phyloP scores from a whole-genome alignment of 1,140 invertebrate genomes.

The Piezodorus guildinii region DNA sequence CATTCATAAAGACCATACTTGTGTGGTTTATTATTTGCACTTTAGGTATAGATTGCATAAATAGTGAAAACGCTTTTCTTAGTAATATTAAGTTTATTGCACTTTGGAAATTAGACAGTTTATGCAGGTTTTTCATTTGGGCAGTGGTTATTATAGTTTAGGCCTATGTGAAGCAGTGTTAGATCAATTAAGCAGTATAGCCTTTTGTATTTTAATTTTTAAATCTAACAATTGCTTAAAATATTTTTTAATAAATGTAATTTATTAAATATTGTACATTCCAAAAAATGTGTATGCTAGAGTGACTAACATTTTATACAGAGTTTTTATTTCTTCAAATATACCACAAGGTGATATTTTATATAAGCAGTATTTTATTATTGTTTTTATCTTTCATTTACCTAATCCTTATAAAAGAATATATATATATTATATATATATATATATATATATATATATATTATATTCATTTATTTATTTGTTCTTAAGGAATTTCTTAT shows the following conservation, averaged over 20 bases:
- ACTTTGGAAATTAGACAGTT: background rate
- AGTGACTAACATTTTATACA: slow-evolving; percentile 7
- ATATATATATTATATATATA: too few relatives aligned
- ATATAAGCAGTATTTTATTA: background rate
- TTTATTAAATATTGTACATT: too few relatives aligned
- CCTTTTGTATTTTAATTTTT: background rate
- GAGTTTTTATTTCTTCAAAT: slow-evolving; percentile 6
- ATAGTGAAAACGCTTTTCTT: background rate
- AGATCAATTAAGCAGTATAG: background rate
- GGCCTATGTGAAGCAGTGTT: slow-evolving; percentile 4
- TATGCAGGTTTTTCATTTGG: background rate
- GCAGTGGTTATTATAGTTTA: background rate
- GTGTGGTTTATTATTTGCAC: background rate
- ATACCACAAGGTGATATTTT: slow-evolving; percentile 4
- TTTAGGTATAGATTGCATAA: background rate
- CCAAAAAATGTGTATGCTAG: background rate
- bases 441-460: too few relatives aligned
- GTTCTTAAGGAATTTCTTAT: too few relatives aligned
- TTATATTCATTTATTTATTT: too few relatives aligned
- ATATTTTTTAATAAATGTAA: background rate
- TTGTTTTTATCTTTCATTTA: background rate
- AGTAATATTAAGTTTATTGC: background rate
- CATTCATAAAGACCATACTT: background rate
- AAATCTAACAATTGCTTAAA: background rate
- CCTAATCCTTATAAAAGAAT: too few relatives aligned